Base-by-base conservation (phyloP, 2,113 vertebrate species). In the Tachysurus vachellii region DNA sequence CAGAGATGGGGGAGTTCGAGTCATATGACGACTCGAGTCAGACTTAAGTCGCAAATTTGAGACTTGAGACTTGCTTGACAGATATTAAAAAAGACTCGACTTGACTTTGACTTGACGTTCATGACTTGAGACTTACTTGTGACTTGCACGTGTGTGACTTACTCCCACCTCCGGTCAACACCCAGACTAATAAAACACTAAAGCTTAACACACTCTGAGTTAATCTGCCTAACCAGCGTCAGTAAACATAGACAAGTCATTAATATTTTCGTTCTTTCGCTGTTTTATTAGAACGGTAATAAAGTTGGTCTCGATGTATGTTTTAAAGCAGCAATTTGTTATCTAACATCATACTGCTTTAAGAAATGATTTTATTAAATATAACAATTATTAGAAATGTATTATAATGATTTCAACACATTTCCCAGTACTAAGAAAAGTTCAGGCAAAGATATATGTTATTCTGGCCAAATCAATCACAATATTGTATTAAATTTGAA, bases 161-260 rank as follows among this genome's bases (percentile, higher is more conserved):
- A 36, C 36, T 36, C 36, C 36, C 36, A 36, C 1, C 36, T 36
- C 36, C 2, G 36, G 36, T 36, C 80, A 82, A 11, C 36, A 82
- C 42, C 59, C 80, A 82, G 23, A 82, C 7, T 64, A 82, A 64
- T 64, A 21, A 59, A 44, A 42, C 57, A 62, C 21, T 64, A 82
- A 44, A 62, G 36, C 59, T 62, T 26, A 14, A 4, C 28, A 17
- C 57, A 44, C 31, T 44, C 80, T 64, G 59, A 82, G 26, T 57
- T 26, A 9, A 57, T 80, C 54, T 42, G 16, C 79, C n/a, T 2
- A 73, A 12, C 53, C 31, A 76, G 54, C 7, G 26, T 42, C 68
- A 57, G n/a, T n/a, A 68, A 54, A 0, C 62, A 2, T 8, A 17
- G 16, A 47, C 26, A 23, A 2, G 3, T n/a, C 14, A 56, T 80